These are phyloP conservation scores for Venusia cambrica DNA, from an alignment of 2,888 invertebrate genomes.

Conservation along the genomic window DNA sequence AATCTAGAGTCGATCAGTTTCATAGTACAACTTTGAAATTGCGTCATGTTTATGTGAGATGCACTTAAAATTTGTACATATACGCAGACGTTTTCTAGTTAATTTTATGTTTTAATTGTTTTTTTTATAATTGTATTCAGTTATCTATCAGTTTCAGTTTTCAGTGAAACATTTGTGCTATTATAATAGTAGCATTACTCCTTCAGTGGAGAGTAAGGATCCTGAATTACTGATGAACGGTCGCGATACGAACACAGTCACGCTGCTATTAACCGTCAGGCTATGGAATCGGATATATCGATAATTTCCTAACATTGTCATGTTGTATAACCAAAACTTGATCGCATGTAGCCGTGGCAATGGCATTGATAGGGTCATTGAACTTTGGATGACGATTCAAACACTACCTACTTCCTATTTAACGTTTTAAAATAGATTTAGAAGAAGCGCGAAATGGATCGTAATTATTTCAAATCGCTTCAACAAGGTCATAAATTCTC, in stretches of 20 bases:
- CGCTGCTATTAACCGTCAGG: conserved; percentile 67
- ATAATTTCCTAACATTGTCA: conserved; percentile 25
- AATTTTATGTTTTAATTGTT: too few relatives aligned
- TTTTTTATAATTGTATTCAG: too few relatives aligned
- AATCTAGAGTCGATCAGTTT: background rate
- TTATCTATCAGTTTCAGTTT: too few relatives aligned
- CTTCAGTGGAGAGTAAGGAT: conserved; percentile 27
- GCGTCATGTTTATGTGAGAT: too few relatives aligned
- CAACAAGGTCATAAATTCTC: conserved; percentile 28
- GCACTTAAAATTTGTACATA: too few relatives aligned
- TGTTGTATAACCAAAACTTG: conserved; percentile 12
- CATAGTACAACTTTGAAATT: too few relatives aligned
- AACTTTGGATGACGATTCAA: conserved; percentile 18
- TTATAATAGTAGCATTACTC: conserved; percentile 6
- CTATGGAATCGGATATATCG: conserved; percentile 61
- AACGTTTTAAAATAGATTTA: conserved; percentile 1
- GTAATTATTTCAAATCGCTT: conserved; percentile 18
- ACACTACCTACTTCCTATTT: conserved; percentile 8
- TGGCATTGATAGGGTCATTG: conserved; percentile 27
- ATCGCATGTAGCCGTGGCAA: conserved; percentile 12
- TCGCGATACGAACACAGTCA: conserved; percentile 65
- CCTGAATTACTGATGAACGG: conserved; percentile 56
- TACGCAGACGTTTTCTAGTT: too few relatives aligned
- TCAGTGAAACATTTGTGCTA: conserved; percentile 1
- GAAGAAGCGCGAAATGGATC: conserved; percentile 6